phyloP scores from a whole-genome alignment of 2,113 vertebrate genomes.

The Diphyllodes magnificus region DNA sequence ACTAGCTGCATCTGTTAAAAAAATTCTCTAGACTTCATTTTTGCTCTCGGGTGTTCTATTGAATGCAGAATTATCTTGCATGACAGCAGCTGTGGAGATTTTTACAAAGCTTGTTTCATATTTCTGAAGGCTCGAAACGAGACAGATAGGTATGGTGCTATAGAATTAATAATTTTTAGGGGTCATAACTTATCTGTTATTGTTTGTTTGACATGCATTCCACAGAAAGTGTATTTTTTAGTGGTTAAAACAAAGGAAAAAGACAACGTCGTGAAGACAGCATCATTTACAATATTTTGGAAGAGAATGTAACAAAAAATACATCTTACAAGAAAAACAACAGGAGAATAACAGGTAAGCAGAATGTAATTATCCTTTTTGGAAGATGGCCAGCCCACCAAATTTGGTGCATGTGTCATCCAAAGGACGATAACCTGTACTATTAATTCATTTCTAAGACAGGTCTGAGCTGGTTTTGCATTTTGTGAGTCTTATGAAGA shows the following conservation, averaged over 20 bases:
- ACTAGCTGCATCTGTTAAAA: neutral
- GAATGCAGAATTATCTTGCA: neutral
- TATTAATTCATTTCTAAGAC: neutral
- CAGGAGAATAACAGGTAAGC: neutral
- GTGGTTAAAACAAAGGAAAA: neutral
- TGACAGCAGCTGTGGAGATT: neutral
- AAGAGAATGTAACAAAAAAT: neutral
- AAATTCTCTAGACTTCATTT: neutral
- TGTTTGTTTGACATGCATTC: neutral
- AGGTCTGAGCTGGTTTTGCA: neutral
- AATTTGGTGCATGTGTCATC: neutral
- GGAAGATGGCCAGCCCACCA: neutral
- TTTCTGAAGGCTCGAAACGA: neutral
- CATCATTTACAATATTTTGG: neutral
- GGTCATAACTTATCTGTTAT: neutral
- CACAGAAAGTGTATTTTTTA: neutral
- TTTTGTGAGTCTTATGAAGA: neutral
- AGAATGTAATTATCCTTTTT: constrained; percentile 1
- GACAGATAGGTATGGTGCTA: neutral
- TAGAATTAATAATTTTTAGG: neutral
- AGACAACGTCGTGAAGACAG: neutral
- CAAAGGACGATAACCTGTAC: neutral
- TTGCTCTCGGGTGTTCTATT: neutral
- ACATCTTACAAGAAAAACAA: neutral
- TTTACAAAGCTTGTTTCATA: neutral